These are phyloP conservation scores for Myiozetetes cayanensis DNA, from an alignment of 2,113 vertebrate genomes.

Conservation along the genomic window DNA sequence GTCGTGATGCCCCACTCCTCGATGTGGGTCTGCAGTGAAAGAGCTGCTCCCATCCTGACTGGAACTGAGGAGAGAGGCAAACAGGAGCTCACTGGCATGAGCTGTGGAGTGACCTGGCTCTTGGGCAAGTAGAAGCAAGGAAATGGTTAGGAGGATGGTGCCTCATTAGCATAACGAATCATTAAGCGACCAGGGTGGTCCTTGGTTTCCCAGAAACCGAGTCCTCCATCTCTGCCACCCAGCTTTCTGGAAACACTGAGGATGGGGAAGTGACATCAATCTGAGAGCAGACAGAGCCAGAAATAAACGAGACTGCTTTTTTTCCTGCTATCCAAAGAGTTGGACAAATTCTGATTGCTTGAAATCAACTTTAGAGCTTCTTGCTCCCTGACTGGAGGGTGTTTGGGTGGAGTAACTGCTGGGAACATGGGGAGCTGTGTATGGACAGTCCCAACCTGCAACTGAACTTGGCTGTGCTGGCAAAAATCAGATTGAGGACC, in stretches of 20 bases:
- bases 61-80: background rate
- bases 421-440: background rate
- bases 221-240: background rate
- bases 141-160: background rate
- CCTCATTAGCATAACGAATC: accelerated
- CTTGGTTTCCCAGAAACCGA: accelerated
- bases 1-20: background rate
- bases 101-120: background rate
- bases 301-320: background rate
- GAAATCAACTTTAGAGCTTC: accelerated
- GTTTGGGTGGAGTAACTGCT: background rate
- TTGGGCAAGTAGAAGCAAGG: background rate
- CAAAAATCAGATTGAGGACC: background rate
- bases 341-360: background rate
- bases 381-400: background rate
- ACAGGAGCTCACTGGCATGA: accelerated
- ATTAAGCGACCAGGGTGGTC: background rate
- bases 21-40: background rate
- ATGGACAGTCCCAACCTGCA: background rate
- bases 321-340: background rate
- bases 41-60: background rate
- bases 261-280: background rate
- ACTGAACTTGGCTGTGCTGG: background rate
- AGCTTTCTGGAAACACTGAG: background rate
- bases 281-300: background rate